Evolutionary conservation across 2,888 invertebrate species (phyloP), one percentile per base, ranked within the genome.

Genomic region (Isotomurus palustris): DNA sequence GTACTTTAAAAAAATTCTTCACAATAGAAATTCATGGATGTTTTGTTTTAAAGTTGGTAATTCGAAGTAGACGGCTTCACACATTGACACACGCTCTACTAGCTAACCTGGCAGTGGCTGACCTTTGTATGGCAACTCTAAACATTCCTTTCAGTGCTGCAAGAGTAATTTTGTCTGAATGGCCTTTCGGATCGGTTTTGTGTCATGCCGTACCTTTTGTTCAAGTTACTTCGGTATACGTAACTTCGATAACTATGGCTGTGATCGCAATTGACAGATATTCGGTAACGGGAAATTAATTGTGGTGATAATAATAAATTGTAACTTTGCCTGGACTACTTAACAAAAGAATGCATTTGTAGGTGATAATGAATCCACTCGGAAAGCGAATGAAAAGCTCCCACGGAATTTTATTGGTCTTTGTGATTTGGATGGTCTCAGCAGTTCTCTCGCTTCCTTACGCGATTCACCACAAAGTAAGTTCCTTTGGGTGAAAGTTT

Each of bases 11-110:
- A 54, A 43, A 12, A 22, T 41, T 25, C 29, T 3, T 43, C 22
- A 21, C 29, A 21, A 43, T 53, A n/a, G n/a, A n/a, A n/a, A n/a
- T n/a, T n/a, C 1, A 40, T 27, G 17, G 12, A n/a, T 41, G 2
- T 27, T 47, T 28, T 49, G 43, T 53, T n/a, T 51, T 54, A 22
- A 12, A 70, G 69, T 47, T 81, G 10, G 79, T 81, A 2, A 72
- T 77, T 29, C 72, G 76, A 24, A 80, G 79, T 67, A 74, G 77
- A 65, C 72, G 76, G 49, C 78, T 81, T 76, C 79, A 80, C 66
- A 78, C 79, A 0, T 75, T 80, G 41, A 81, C 81, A 0, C 80
- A 81, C 70, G 76, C 79, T 19, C 79, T 81, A 71, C 78, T 81
- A 57, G 78, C 79, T 19, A 81, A 81, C 67, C 72, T 81, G 58